phyloP scores from a whole-genome alignment of 1,140 invertebrate species.

The Apolygus lucorum region DNA sequence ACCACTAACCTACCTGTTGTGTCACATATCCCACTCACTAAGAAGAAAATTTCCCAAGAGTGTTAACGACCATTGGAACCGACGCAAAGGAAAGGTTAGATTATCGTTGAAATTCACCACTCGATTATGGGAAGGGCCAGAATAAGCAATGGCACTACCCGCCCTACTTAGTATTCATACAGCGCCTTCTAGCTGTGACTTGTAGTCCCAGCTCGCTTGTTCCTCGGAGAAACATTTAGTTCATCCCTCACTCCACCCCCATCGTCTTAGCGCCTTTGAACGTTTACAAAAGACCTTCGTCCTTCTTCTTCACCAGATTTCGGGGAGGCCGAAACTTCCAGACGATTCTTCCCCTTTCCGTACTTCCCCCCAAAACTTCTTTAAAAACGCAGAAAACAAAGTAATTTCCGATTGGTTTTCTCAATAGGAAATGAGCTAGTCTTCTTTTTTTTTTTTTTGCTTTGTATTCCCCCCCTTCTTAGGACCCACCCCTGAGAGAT shows the following conservation, averaged over 20 bases:
- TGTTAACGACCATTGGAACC: too few species aligned
- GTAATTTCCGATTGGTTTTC: constrained; percentile 2
- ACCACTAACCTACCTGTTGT: too few species aligned
- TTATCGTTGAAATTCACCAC: not conserved
- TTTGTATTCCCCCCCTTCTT: too few species aligned
- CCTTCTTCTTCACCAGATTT: too few species aligned
- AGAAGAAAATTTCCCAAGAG: too few species aligned
- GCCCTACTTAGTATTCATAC: not conserved
- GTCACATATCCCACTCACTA: too few species aligned
- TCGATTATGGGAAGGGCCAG: not conserved
- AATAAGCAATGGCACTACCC: not conserved
- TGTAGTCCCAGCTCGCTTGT: not conserved
- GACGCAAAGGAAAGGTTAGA: not conserved
- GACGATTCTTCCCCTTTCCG: too few species aligned
- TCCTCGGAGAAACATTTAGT: not conserved
- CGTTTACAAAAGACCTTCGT: too few species aligned
- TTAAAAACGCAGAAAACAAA: constrained; percentile 1
- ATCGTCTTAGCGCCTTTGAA: too few species aligned
- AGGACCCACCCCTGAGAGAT: not conserved
- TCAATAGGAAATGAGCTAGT: not conserved
- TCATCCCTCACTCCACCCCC: not conserved
- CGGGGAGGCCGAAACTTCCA: too few species aligned
- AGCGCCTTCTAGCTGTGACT: not conserved
- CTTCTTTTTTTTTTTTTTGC: not conserved
- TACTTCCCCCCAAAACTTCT: not conserved